Evolutionary conservation across 2,888 invertebrate genomes (phyloP), one percentile per base, ranked within the genome.

Genomic region (Chymomyza fuscimana): DNA sequence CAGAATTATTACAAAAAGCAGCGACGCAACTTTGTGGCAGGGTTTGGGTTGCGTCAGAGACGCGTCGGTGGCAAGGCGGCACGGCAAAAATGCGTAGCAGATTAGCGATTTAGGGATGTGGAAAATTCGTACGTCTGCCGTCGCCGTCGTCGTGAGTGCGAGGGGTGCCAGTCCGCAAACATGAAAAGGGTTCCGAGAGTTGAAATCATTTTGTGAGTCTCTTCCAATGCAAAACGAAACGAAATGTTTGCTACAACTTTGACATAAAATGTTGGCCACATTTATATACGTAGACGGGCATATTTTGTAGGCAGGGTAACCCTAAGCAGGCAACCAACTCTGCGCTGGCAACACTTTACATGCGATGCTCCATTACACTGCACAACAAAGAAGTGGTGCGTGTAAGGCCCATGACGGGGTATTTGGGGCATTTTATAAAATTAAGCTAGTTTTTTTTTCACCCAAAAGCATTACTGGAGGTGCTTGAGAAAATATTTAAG

Each of bases 61-160:
- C 16, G 66, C 40, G 50, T 67, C 59, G 70, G 29, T 68, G 63
- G 70, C 60, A 74, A 12, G 12, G 80, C 76, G 40, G 80, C 76
- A 75, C 67, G 75, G 86, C 69, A 83, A 81, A 82, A 86, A 86
- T 82, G 89, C 80, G 79, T 82, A 80, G 80, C 82, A 89, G 89
- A 89, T 89, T 90, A 86, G 80, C 78, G 85, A 90, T 88, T 90
- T 86, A 89, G 87, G 85, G 88, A 90, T 89, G 90, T 84, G 88
- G 90, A 88, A 88, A 89, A 79, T 79, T 82, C 79, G 76, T 79
- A 76, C 78, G 86, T 88, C 81, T 88, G 88, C 74, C 63, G 36
- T 36, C 36, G 22, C 16, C 36, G 10, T 6, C 40, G 6, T 32
- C 59, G 40, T 12, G 12, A 0, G 12, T 46, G 40, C 12, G 40